Evolutionary conservation across 2,113 vertebrate genomes (phyloP).

Genomic region (Lycocorax pyrrhopterus): DNA sequence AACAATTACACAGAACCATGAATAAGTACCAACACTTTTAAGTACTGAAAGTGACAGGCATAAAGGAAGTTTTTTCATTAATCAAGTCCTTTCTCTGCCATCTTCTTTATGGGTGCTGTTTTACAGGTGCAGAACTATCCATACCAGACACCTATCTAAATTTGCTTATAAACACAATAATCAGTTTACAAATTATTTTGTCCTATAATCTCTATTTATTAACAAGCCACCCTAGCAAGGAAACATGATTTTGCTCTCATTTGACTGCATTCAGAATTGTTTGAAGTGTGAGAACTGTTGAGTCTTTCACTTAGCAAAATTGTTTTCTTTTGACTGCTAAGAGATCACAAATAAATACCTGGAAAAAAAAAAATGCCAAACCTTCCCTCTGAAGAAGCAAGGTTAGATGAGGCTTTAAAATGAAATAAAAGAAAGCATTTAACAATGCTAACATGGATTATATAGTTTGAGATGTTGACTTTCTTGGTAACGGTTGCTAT

Average conservation of each 20-base stretch:
- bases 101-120: background rate
- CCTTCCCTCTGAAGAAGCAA: constrained; percentile 47
- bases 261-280: constrained; percentile 17
- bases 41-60: background rate
- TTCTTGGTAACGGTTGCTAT: constrained; percentile 69
- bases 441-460: constrained; percentile 57
- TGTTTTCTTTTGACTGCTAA: constrained; percentile 48
- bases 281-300: background rate
- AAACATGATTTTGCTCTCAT: background rate
- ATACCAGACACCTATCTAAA: background rate
- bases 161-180: constrained; percentile 28
- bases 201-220: background rate
- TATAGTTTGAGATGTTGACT: constrained; percentile 65
- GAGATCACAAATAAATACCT: constrained; percentile 54
- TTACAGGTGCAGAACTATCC: background rate
- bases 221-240: background rate
- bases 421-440: constrained; percentile 43
- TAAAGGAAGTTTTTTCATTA: background rate
- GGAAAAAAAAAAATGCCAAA: background rate
- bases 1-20: background rate
- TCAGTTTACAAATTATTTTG: constrained; percentile 37
- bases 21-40: background rate
- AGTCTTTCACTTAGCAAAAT: constrained; percentile 48
- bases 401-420: constrained; percentile 61
- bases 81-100: background rate